Conservation (phyloP, 2,797 vertebrate genomes). For the Iguana delicatissima region DNA sequence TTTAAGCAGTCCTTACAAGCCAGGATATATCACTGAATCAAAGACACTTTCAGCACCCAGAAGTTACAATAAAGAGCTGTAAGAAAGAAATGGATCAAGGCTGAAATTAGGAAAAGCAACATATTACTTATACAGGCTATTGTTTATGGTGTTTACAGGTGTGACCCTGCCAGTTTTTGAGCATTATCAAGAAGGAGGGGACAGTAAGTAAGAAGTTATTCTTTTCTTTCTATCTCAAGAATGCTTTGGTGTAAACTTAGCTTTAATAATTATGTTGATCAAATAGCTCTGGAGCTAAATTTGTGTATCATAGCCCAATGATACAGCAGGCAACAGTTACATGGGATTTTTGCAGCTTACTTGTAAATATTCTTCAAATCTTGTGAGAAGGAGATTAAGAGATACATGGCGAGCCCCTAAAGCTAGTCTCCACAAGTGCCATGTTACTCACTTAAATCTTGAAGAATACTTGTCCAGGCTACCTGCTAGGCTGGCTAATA, state of each 20-base stretch:
- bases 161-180: conserved; percentile 99
- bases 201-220: conserved; percentile 88
- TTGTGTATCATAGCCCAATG: neutral
- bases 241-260: neutral
- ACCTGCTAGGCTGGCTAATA: too few species aligned
- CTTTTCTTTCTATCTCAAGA: neutral
- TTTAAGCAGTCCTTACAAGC: neutral
- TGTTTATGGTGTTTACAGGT: conserved; percentile 78
- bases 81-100: neutral
- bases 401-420: too few species aligned
- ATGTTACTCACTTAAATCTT: too few species aligned
- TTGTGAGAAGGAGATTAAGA: too few species aligned
- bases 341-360: conserved; percentile 11
- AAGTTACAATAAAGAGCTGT: conserved; percentile 17
- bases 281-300: neutral
- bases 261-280: conserved; percentile 23
- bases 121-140: conserved; percentile 8
- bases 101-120: neutral
- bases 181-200: conserved; percentile 97
- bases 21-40: neutral
- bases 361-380: neutral
- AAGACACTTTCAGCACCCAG: neutral
- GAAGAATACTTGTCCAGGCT: too few species aligned
- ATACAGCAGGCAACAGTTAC: neutral
- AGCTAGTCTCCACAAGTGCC: too few species aligned